Conservation (phyloP, 2,113 vertebrate species). For the Zosterops borbonicus region DNA sequence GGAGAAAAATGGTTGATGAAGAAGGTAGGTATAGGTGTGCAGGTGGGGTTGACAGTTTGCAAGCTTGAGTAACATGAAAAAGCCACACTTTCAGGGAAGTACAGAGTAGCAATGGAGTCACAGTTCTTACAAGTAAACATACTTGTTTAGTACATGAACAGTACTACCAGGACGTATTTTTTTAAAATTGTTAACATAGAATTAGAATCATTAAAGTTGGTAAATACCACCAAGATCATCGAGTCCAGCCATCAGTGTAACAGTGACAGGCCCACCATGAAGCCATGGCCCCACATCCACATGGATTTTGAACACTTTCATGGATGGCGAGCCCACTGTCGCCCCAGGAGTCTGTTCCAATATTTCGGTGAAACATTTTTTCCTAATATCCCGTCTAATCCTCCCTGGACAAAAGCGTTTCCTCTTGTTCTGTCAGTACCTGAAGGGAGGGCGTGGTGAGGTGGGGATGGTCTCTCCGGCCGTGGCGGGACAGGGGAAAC, state of each 20-base stretch:
- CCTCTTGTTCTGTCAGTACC: no score
- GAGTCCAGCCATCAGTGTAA: not conserved
- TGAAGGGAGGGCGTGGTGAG: not conserved
- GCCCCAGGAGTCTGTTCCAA: not conserved
- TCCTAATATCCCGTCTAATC: not conserved
- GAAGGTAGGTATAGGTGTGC: not conserved
- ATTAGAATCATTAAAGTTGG: not conserved
- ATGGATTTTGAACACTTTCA: not conserved
- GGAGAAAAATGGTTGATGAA: not conserved
- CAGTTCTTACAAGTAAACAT: not conserved
- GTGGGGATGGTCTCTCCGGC: no score
- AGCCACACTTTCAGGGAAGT: not conserved
- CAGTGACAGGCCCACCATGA: not conserved
- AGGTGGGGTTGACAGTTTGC: rapidly evolving
- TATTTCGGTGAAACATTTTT: not conserved
- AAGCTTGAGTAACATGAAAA: not conserved
- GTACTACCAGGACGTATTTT: no score
- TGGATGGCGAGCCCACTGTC: rapidly evolving
- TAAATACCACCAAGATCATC: not conserved
- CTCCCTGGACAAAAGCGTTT: not conserved
- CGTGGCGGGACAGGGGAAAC: not conserved
- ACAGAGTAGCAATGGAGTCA: rapidly evolving
- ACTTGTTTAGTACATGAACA: no score
- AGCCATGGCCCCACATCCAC: not conserved
- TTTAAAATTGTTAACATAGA: not conserved